Evolutionary conservation across 2,113 vertebrate species (phyloP), one percentile per base, ranked within the genome.

Genomic region (Paracanthobrama guichenoti): DNA sequence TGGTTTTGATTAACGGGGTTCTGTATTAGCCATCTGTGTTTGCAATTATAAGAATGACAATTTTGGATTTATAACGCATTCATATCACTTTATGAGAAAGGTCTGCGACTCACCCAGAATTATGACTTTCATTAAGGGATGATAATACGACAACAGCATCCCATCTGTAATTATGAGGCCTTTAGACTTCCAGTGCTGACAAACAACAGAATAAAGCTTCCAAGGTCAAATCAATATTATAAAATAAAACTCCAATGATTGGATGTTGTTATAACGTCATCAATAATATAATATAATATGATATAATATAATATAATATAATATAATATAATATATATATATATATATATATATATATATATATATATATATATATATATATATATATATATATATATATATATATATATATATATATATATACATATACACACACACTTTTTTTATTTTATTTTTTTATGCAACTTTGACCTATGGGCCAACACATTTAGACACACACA

Each of bases 41-140:
- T 69, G 57, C 44, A 71, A 84, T 88, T 87, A 84, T 59, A 80
- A 88, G 79, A 84, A 84, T 88, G 84, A 87, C 87, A 79, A 88
- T 86, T 46, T 78, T 76, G 57, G 39, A 53, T 86, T 75, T 67
- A 67, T 66, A 53, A 67, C 39, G 69, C 59, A 82, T 86, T 79
- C 73, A 87, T 75, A 84, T 35, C 66, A 35, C 74, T 62, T 73
- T 73, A 64, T 85, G 72, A 59, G 48, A 72, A 69, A 80, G 76
- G 82, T 26, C 85, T 28, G 53, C 67, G 72, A 82, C 46, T 31
- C 69, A 67, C 74, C 28, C 48, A 31, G 75, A 85, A 82, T 84
- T 81, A 86, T 86, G 50, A 79, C 48, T 83, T 81, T 88, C 82
- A 82, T 71, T 85, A 69, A 44, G 50, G 39, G 59, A 76, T 59